These are phyloP conservation scores for Cosmopolites sordidus DNA, from an alignment of 2,888 invertebrate species.

Conservation along the genomic window DNA sequence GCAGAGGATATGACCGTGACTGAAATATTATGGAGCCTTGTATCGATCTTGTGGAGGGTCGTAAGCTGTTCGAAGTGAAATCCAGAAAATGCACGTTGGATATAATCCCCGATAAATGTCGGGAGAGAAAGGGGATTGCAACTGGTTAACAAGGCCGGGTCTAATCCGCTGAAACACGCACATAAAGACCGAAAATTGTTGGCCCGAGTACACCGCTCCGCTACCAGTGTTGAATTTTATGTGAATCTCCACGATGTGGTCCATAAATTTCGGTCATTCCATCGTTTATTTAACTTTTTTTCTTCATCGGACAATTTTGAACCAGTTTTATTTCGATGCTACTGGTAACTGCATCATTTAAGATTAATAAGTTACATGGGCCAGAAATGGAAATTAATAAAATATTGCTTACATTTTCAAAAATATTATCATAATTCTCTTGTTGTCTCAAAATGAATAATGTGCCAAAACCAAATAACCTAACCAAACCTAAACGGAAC, in stretches of 20 bases:
- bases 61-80: constrained; percentile 6
- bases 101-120: constrained; percentile 37
- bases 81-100: constrained; percentile 30
- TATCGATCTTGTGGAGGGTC: background rate
- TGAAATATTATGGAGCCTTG: too few relatives aligned
- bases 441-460: too few relatives aligned
- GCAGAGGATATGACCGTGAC: too few relatives aligned
- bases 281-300: background rate
- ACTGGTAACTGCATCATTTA: background rate
- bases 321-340: background rate
- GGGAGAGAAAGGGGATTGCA: constrained; percentile 34
- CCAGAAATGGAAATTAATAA: too few relatives aligned
- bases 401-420: background rate
- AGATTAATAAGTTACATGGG: too few relatives aligned
- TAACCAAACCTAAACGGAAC: too few relatives aligned
- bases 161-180: constrained; percentile 30
- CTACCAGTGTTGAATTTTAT: constrained; percentile 41
- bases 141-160: constrained; percentile 33
- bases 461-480: too few relatives aligned
- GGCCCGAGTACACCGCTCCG: constrained; percentile 36
- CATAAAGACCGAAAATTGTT: constrained; percentile 40
- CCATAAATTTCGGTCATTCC: background rate
- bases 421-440: too few relatives aligned
- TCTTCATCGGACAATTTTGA: background rate
- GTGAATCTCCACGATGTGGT: constrained; percentile 28